Evolutionary conservation across 2,113 vertebrate genomes (phyloP), one percentile per base, ranked within the genome.

Genomic region (Amia ocellicauda): DNA sequence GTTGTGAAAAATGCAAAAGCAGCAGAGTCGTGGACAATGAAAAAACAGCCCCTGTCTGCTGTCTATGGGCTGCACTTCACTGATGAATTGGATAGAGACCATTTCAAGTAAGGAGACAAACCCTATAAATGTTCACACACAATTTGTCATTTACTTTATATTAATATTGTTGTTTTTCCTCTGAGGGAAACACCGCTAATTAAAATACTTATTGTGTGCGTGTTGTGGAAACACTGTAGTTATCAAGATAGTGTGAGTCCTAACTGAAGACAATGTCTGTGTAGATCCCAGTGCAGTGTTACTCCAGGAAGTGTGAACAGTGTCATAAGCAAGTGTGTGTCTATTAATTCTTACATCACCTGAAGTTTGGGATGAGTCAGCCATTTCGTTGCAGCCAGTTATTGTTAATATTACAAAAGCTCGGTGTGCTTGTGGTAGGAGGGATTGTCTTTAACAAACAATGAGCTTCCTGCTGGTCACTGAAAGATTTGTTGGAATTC

Each of bases 1-100:
- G 63, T 93, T 54, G 59, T 93, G 50, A 75, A 75, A 7, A 73
- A 86, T 49, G 56, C 79, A 0, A 76, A 84, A 11, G 88, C 89
- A 27, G 45, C 56, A 29, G 72, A 79, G 61, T 90, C 81, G 0
- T 98, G 97, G 97, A 86, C 58, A 69, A 88, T 79, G 65, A 82
- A 73, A 10, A 62, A 60, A 28, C 74, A 97, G 20, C 82, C 91
- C 0, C 68, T 98, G 53, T 76, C 60, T 11, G 72, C 74, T 4
- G 62, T 85, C 0, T 75, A 74, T 3, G 52, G 72, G 11, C 79
- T 78, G 17, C 73, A 76, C 0, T 60, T 81, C 22, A 42, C 23
- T 3, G 82, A 57, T 1, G 60, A 64, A 20, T 74, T 71, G 0
- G 86, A 95, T 68, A 78, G 64, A 3, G 93, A 94, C 74, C 91